Percentiles rank a stretch among this genome's conserved stretches.
Conservation (phyloP, 2,113 vertebrate species). For the Acanthisitta chloris region DNA sequence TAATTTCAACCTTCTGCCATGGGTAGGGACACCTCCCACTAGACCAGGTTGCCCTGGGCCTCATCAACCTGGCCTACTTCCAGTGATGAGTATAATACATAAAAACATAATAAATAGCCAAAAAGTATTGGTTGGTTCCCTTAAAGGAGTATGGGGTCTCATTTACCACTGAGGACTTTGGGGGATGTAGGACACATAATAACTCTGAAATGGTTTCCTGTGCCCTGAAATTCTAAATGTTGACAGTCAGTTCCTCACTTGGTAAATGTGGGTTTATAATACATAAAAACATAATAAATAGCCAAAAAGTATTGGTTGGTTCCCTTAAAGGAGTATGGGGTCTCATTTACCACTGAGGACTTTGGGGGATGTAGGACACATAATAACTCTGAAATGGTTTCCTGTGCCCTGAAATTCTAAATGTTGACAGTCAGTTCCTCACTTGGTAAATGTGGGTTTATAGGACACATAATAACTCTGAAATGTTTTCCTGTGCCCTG, state of each 20-base stretch:
- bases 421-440: too few species aligned
- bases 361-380: not conserved
- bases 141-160: not conserved
- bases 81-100: not conserved
- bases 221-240: too few species aligned
- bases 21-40: not conserved
- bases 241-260: too few species aligned
- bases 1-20: fast-evolving
- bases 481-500: not conserved
- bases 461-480: not conserved
- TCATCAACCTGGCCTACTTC: not conserved
- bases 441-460: too few species aligned
- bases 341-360: not conserved
- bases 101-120: not conserved
- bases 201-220: not conserved
- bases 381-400: not conserved
- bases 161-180: not conserved
- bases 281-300: not conserved
- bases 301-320: not conserved
- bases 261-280: too few species aligned
- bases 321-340: not conserved
- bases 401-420: too few species aligned
- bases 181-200: not conserved
- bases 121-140: not conserved
- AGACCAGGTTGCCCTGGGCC: not conserved